A percentile compares a stretch with the other conserved stretches of the same genome.
Evolutionary conservation across 2,113 vertebrate genomes (phyloP).

Genomic region (Cryptotis parvus): DNA sequence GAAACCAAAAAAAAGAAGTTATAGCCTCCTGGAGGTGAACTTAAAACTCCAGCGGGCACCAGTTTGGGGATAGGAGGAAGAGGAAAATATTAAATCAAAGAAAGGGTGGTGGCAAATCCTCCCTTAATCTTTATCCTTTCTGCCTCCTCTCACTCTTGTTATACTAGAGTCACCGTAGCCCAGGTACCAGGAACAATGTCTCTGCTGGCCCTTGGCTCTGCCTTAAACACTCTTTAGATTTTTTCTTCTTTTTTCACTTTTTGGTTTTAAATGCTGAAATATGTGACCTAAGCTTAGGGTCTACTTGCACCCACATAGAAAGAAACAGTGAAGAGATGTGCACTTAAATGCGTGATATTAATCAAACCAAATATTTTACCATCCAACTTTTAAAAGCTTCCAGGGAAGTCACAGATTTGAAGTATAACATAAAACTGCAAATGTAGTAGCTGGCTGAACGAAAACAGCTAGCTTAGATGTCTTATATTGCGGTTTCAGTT

Average conservation of each 20-base stretch:
- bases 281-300: neutral
- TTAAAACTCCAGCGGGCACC: neutral
- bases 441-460: neutral
- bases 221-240: neutral
- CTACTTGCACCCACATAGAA: neutral
- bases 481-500: slow-evolving; percentile 47
- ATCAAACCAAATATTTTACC: slow-evolving; percentile 40
- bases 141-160: neutral
- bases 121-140: neutral
- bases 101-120: neutral
- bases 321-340: slow-evolving; percentile 37
- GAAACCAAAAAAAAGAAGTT: neutral
- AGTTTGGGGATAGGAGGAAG: neutral
- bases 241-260: neutral
- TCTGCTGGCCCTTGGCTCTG: neutral
- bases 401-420: slow-evolving; percentile 44
- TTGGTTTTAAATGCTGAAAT: neutral
- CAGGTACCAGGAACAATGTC: neutral
- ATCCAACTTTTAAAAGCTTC: neutral
- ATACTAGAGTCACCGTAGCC: neutral
- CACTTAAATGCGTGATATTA: neutral
- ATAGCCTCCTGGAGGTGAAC: neutral
- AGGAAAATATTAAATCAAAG: neutral
- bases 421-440: slow-evolving; percentile 38
- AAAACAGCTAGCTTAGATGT: slow-evolving; percentile 44